phyloP scores from a whole-genome alignment of 1,140 invertebrate species.

The Conus ventricosus region DNA sequence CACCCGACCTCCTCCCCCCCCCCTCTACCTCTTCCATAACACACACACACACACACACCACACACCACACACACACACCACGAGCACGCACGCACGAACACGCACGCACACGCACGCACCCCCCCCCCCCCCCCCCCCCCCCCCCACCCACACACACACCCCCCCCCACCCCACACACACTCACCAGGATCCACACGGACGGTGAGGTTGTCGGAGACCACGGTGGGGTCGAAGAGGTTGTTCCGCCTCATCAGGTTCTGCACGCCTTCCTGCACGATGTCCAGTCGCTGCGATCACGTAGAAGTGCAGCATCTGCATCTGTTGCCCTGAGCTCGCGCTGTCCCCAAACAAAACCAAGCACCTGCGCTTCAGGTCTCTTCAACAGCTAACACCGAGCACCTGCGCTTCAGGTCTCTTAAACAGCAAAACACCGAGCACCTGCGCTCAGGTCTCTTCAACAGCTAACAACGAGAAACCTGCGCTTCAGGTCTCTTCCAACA shows the following conservation, averaged over 20 bases:
- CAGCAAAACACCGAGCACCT: too few relatives aligned
- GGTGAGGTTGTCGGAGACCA: neutral
- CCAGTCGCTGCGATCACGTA: slow-evolving; percentile 25
- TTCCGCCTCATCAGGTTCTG: slow-evolving; percentile 8
- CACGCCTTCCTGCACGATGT: neutral
- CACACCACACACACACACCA: slow-evolving; percentile 17
- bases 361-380: too few relatives aligned
- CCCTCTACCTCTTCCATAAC: neutral
- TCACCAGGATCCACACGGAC: slow-evolving; percentile 19
- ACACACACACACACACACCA: neutral
- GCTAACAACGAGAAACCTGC: too few relatives aligned
- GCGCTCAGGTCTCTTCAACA: too few relatives aligned
- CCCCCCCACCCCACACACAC: too few relatives aligned
- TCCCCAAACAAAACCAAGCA: too few relatives aligned
- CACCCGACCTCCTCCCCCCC: too few relatives aligned
- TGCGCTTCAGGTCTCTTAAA: too few relatives aligned
- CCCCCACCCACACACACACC: too few relatives aligned
- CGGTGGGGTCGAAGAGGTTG: slow-evolving; percentile 15
- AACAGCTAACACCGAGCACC: too few relatives aligned
- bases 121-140: too few relatives aligned
- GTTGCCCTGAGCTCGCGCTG: neutral
- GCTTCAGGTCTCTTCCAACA: too few relatives aligned
- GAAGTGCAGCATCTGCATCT: slow-evolving; percentile 29
- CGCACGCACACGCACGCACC: slow-evolving; percentile 5
- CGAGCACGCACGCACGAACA: neutral